Conservation (phyloP, 2,797 vertebrate species). For the Geotrypetes seraphini region DNA sequence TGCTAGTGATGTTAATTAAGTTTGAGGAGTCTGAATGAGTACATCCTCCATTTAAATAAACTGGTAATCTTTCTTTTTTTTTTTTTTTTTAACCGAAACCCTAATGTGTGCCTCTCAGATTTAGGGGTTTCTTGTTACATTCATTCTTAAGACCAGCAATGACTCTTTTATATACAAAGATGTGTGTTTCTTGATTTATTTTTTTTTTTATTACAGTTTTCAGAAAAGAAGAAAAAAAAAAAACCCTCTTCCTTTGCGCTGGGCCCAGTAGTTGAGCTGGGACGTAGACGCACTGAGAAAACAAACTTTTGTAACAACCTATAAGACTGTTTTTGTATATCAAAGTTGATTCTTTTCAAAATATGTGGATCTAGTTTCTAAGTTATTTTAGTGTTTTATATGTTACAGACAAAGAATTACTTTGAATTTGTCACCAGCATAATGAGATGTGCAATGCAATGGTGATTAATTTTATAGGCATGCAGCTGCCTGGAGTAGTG, state of each 20-base stretch:
- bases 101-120: slow-evolving; percentile 96
- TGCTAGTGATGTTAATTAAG: slow-evolving; percentile 80
- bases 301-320: slow-evolving; percentile 83
- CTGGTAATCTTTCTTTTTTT: slow-evolving; percentile 68
- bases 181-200: slow-evolving; percentile 73
- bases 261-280: slow-evolving; percentile 96
- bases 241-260: slow-evolving; percentile 93
- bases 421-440: slow-evolving; percentile 77
- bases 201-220: slow-evolving; percentile 83
- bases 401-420: slow-evolving; percentile 65
- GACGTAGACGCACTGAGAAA: slow-evolving; percentile 97
- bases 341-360: slow-evolving; percentile 93
- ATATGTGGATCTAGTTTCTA: slow-evolving; percentile 98
- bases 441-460: slow-evolving; percentile 61
- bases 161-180: slow-evolving; percentile 98
- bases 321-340: slow-evolving; percentile 97
- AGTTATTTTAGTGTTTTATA: slow-evolving; percentile 99
- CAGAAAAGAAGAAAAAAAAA: slow-evolving; percentile 53
- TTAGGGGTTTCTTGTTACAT: slow-evolving; percentile 96
- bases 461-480: slow-evolving; percentile 55
- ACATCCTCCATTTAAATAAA: slow-evolving; percentile 56
- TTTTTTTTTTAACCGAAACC: slow-evolving; percentile 72
- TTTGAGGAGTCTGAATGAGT: slow-evolving; percentile 60
- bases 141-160: slow-evolving; percentile 97
- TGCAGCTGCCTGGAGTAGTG: slow-evolving; percentile 87